Conservation (phyloP, 1,140 invertebrate genomes). For the Penaeus indicus region DNA sequence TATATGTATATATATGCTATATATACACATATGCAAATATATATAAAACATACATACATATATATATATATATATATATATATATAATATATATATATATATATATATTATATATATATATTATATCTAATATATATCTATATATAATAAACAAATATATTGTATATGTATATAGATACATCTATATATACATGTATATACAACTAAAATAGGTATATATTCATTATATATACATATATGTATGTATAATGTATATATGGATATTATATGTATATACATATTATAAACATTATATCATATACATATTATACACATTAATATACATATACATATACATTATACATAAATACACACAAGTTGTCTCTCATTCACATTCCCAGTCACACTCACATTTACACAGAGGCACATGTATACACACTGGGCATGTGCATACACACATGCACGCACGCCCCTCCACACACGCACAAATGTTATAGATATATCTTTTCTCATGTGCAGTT, state of each 20-base stretch:
- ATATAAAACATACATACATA: not conserved
- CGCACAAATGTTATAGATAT: no score
- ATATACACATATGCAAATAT: not conserved
- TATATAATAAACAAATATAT: not conserved
- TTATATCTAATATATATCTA: not conserved
- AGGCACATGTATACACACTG: not conserved
- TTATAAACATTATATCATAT: no score
- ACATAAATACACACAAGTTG: not conserved
- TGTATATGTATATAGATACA: not conserved
- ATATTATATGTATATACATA: conserved; percentile 11
- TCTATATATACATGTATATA: conserved; percentile 13
- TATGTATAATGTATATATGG: no score
- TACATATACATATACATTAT: not conserved
- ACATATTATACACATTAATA: not conserved
- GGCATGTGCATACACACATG: no score
- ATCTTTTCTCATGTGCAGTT: no score
- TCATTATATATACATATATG: conserved; percentile 5
- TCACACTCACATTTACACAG: not conserved
- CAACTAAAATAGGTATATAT: not conserved
- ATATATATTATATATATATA: conserved; percentile 5
- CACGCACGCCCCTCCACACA: no score
- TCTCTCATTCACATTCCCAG: not conserved
- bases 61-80: conserved; percentile 6
- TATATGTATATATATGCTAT: not conserved
- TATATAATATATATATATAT: conserved; percentile 4